Evolutionary conservation across 1,140 invertebrate genomes (phyloP), one percentile per base, ranked within the genome.

Genomic region (Neodiprion virginianus): DNA sequence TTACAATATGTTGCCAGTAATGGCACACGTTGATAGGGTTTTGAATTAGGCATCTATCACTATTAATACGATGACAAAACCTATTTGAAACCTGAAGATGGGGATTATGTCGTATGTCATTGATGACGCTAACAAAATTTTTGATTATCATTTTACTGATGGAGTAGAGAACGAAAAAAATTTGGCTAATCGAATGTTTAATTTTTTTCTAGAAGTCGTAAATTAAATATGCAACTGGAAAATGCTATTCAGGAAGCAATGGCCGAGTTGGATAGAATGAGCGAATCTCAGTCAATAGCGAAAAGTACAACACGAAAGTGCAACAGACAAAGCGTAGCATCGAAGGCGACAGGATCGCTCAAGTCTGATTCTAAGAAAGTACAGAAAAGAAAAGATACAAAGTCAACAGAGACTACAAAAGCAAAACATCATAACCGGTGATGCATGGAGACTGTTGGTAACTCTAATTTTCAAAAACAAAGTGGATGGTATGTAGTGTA

Each of bases 161-260:
- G 80, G 70, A 65, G 69, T 71, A 28, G 69, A 7, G 7, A 48
- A n/a, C 7, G 7, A 21, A n/a, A 21, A 66, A 67, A 73, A 48
- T 53, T 66, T 7, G 47, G 5, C 67, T 50, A 47, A 17, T 76
- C 17, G 11, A 73, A 48, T 73, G 49, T 71, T 72, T 73, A 74
- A 77, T 78, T 82, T 77, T 82, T 83, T 89, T 89, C 76, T 89
- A 95, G 95, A 92, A 95, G 95, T 91, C 92, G 95, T 90, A 96
- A 96, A 94, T 89, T 97, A 90, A 96, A 96, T 89, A 93, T 92
- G 79, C 93, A 95, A 84, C 88, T 97, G 80, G 95, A 97, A 88
- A 94, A 94, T 83, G 95, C 95, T 67, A 97, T 97, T 83, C 95
- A 97, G 89, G 95, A 97, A 89, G 95, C 95, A 70, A 96, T 97